Conservation (phyloP, 2,113 vertebrate species). For the Onychorhynchus coronatus region DNA sequence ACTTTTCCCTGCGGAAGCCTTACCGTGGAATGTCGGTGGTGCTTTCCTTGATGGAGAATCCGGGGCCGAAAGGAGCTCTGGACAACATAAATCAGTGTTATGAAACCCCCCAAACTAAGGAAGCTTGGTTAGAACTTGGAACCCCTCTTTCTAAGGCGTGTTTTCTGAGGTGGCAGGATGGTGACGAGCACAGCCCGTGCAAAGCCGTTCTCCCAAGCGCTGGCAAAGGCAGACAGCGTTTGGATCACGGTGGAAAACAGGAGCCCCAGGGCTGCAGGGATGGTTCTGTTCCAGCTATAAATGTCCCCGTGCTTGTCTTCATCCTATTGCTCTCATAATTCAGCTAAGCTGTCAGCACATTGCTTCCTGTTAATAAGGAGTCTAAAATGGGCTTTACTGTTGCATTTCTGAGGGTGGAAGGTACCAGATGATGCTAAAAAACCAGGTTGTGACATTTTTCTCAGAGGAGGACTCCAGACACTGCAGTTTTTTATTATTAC, state of each 20-base stretch:
- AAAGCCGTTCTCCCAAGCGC: background rate
- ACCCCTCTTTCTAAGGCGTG: background rate
- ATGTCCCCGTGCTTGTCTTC: background rate
- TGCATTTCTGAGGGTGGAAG: background rate
- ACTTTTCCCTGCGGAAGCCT: background rate
- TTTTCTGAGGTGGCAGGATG: background rate
- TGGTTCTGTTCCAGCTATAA: background rate
- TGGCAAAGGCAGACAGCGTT: background rate
- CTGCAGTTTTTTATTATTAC: background rate
- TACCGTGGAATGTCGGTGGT: accelerated
- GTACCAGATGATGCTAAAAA: background rate
- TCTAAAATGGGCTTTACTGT: background rate
- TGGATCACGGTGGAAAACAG: background rate
- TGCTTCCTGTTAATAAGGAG: background rate
- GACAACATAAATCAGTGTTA: background rate
- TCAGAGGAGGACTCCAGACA: background rate
- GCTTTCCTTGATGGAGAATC: background rate
- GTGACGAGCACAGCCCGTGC: background rate
- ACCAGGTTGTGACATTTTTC: background rate
- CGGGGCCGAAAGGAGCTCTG: background rate
- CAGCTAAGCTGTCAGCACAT: background rate
- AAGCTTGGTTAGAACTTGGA: background rate
- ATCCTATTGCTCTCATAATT: background rate
- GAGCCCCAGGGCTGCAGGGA: background rate
- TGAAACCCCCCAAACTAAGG: background rate